Evolutionary conservation across 2,113 vertebrate species (phyloP), one percentile per base, ranked within the genome.

Genomic region (Cyprinodon tularosa): DNA sequence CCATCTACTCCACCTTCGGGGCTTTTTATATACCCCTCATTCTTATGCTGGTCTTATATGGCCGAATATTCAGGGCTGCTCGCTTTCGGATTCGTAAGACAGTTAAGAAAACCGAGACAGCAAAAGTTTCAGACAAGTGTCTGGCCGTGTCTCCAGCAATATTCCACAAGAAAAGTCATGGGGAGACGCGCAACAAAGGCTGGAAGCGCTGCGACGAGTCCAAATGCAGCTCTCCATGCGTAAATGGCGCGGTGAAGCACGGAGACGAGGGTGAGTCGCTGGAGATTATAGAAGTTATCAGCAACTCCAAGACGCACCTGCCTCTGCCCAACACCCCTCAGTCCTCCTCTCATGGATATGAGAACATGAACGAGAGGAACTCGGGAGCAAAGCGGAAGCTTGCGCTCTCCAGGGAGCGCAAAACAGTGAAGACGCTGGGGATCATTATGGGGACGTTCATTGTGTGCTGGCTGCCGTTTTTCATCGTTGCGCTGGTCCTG

Each of bases 361-460:
- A 96, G 62, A 93, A 88, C 78, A 94, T 94, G 82, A 95, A 95
- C 45, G 96, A 96, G 67, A 96, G 91, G 79, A 96, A 91, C 82
- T 89, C 93, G 0, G 97, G 96, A 14, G 94, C 95, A 7, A 98
- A 96, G 85, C 93, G 96, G 53, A 98, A 97, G 87, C 93, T 96
- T 84, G 97, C 96, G 53, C 82, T 99, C 83, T 96, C 96, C 63
- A 93, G 97, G n/a, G 97, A 99, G 73, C 95, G 96, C 71, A 98
- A 98, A 88, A 97, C 98, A 0, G 98, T 99, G 60, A 99, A 99
- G 90, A 99, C 97, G 0, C 85, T 99, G 72, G 98, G 97, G 48
- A 99, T 99, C 89, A 98, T 99, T 73, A 99, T 99, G 97, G 98
- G 97, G 20, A 99, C 98, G 15, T 99, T 99, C 92, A 99, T 98